Base-by-base conservation (phyloP, 2,888 invertebrate genomes). In the Liposcelis brunnea region DNA sequence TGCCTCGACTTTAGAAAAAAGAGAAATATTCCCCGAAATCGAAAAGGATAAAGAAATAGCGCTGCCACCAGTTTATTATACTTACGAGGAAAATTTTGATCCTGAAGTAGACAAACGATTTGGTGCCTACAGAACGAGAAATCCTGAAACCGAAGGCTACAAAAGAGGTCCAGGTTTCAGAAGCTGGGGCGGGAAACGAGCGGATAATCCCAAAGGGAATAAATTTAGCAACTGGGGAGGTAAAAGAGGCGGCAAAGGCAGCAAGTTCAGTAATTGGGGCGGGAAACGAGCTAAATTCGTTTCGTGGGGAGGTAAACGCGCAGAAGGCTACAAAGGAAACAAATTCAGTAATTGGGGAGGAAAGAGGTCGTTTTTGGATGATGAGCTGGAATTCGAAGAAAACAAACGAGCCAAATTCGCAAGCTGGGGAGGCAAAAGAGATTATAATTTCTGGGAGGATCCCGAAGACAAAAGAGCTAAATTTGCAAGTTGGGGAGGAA, bases 271-370 rank as follows among this genome's bases (percentile, higher is more conserved):
- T 42, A 35, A 33, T 31, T 47, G 47, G 47, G 47, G 44, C 2
- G 47, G 47, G 4, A 47, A 47, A 42, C 53, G 31, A 51, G 49
- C 32, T n/a, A 51, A 52, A 31, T 55, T 55, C 35, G 52, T 52
- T 8, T 53, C 53, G 18, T 65, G 65, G 54, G 65, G 65, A 16
- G 55, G 53, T 3, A 55, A 57, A 42, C 60, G 64, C 71, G 62
- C 37, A 10, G 37, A 36, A 31, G 51, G 55, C 42, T 51, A 46
- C 51, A 55, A 48, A 48, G 54, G 31, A 51, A 49, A 32, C 5
- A 50, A 52, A 40, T 55, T 55, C 48, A 54, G 53, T 42, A 35
- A 33, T 31, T 47, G 47, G 47, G 47, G 44, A 2, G 47, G 47
- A 6, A 47, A 47, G 33, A 11, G 47, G 12, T 31, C 31, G 12